phyloP scores from a whole-genome alignment of 2,888 invertebrate genomes.

The Trissolcus japonicus region DNA sequence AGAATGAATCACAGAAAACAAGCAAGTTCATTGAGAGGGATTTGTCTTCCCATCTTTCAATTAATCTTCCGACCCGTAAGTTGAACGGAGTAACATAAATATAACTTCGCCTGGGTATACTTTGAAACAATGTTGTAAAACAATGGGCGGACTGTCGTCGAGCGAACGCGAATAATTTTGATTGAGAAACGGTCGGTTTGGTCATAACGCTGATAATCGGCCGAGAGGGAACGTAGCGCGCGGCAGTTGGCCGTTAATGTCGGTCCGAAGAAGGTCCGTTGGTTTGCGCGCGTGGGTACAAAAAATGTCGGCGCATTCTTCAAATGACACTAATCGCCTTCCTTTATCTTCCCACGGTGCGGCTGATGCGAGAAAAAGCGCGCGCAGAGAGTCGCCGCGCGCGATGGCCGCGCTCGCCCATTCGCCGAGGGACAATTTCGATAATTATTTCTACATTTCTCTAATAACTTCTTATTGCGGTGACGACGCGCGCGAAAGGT shows the following conservation, averaged over 20 bases:
- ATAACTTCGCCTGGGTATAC: too few species aligned
- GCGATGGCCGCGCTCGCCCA: constrained; percentile 61
- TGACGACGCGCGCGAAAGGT: constrained; percentile 55
- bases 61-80: too few species aligned
- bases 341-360: constrained; percentile 76
- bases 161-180: constrained; percentile 38
- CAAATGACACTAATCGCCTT: constrained; percentile 76
- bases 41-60: too few species aligned
- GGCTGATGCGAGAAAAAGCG: constrained; percentile 67
- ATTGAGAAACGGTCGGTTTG: constrained; percentile 33
- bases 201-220: constrained; percentile 45
- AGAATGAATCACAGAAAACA: too few species aligned
- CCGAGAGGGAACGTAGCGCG: constrained; percentile 21
- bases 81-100: too few species aligned
- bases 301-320: constrained; percentile 73
- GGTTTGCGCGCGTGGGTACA: constrained; percentile 62
- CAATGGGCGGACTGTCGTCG: constrained; percentile 2
- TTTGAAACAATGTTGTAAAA: background rate
- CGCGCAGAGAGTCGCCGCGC: constrained; percentile 56
- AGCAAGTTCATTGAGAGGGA: too few species aligned
- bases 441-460: constrained; percentile 74
- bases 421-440: constrained; percentile 67
- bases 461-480: constrained; percentile 68
- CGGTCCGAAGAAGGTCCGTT: constrained; percentile 60
- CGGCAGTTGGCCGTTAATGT: constrained; percentile 28